Conservation (phyloP, 2,888 invertebrate genomes). For the Tanytarsus gracilentus region DNA sequence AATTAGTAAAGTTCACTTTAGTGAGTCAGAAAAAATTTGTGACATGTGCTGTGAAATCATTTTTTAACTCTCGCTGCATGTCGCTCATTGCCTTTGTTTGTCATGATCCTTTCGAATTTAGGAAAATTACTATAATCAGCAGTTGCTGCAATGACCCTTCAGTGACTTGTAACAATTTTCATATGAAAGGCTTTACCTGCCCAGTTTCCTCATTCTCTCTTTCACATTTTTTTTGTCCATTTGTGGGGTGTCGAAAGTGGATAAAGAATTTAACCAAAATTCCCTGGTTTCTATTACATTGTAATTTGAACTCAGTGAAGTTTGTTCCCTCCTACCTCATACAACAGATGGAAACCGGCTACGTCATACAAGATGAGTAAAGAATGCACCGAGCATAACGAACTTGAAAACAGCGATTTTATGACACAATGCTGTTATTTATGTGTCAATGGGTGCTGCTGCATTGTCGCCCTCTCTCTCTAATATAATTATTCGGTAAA, state of each 20-base stretch:
- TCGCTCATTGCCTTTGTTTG: no score
- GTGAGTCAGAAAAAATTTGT: no score
- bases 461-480: slow-evolving; percentile 1
- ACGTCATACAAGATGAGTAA: no score
- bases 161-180: no score
- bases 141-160: no score
- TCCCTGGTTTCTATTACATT: slow-evolving; percentile 7
- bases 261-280: background rate
- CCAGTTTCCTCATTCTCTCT: background rate
- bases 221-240: background rate
- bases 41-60: no score
- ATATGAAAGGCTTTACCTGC: no score
- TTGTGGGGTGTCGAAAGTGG: slow-evolving; percentile 4
- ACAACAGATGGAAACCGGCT: slow-evolving; percentile 12
- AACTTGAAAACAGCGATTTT: background rate
- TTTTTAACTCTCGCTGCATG: no score
- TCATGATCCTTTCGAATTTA: no score
- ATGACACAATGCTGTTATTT: background rate
- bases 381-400: no score
- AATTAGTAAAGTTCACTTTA: no score
- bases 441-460: background rate
- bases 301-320: slow-evolving; percentile 12
- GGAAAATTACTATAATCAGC: no score
- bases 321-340: background rate
- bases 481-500: background rate